A percentile compares a stretch with the other conserved stretches of the same genome.
Conservation (phyloP, 2,113 vertebrate species). For the Heterocephalus glaber region DNA sequence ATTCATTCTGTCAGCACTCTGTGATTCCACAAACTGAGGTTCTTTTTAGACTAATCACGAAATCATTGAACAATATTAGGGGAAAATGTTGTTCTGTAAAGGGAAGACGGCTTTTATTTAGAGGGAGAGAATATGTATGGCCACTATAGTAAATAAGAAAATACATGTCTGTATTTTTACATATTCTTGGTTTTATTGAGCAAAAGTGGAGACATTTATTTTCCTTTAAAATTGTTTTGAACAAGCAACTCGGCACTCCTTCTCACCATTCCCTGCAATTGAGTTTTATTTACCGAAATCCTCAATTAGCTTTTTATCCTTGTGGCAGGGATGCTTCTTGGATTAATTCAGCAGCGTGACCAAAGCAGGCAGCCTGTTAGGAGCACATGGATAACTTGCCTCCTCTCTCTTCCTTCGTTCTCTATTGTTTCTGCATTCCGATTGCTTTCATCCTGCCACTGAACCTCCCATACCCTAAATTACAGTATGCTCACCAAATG, state of each 20-base stretch:
- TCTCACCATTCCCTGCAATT: not conserved
- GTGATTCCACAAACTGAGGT: constrained; percentile 5
- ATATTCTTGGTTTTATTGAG: not conserved
- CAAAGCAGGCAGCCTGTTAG: not conserved
- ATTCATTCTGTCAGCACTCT: constrained; percentile 15
- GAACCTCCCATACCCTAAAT: constrained; percentile 47
- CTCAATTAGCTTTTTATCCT: not conserved
- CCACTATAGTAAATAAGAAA: not conserved
- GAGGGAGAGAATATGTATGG: not conserved
- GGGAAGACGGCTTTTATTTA: not conserved
- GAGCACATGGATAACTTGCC: not conserved
- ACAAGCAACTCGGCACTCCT: not conserved
- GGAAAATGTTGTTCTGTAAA: not conserved
- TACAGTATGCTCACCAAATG: not conserved
- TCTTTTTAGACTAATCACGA: constrained; percentile 52
- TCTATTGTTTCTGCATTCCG: constrained; percentile 23
- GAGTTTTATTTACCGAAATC: constrained; percentile 15
- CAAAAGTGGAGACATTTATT: not conserved
- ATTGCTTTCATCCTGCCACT: not conserved
- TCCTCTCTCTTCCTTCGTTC: not conserved
- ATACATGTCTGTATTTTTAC: not conserved
- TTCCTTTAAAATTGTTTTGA: constrained; percentile 12
- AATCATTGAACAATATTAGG: not conserved
- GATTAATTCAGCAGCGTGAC: not conserved
- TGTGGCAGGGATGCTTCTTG: not conserved